These are phyloP conservation scores for Phocides pigmalion DNA, from an alignment of 1,140 invertebrate genomes.

Conservation along the genomic window DNA sequence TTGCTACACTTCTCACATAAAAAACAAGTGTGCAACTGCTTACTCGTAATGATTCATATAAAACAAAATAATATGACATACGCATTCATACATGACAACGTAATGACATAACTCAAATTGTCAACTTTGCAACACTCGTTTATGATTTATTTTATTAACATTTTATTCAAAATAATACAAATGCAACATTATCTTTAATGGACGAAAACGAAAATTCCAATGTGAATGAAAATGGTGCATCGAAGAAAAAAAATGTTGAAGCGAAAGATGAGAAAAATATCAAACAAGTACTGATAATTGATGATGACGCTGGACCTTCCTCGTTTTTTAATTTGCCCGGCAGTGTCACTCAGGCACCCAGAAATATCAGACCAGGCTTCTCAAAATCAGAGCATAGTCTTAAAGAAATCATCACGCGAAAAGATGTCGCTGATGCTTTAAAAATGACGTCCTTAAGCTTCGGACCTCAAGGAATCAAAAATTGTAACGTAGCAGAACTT, in stretches of 20 bases:
- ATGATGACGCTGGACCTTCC: slow-evolving; percentile 69
- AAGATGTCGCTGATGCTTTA: slow-evolving; percentile 66
- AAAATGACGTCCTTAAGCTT: slow-evolving; percentile 64
- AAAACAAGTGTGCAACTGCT: too few species aligned
- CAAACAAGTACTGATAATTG: slow-evolving; percentile 32
- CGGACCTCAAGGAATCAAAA: slow-evolving; percentile 42
- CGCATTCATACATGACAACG: background rate
- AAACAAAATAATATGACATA: too few species aligned
- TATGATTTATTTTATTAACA: slow-evolving; percentile 59
- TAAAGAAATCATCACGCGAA: slow-evolving; percentile 59
- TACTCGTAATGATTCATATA: too few species aligned
- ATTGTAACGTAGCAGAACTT: slow-evolving; percentile 54
- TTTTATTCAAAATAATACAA: slow-evolving; percentile 48
- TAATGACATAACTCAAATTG: background rate
- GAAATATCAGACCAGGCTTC: slow-evolving; percentile 46
- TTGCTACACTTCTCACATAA: too few species aligned
- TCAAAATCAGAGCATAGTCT: slow-evolving; percentile 77
- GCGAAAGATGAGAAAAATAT: slow-evolving; percentile 39
- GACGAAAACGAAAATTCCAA: slow-evolving; percentile 51
- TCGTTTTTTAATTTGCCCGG: slow-evolving; percentile 55
- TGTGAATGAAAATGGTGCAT: slow-evolving; percentile 39
- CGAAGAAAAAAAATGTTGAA: slow-evolving; percentile 42
- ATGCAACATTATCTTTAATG: slow-evolving; percentile 56
- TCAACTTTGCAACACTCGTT: slow-evolving; percentile 50
- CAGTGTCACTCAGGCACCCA: slow-evolving; percentile 15